phyloP scores from a whole-genome alignment of 1,140 invertebrate genomes.

The Riptortus pedestris region DNA sequence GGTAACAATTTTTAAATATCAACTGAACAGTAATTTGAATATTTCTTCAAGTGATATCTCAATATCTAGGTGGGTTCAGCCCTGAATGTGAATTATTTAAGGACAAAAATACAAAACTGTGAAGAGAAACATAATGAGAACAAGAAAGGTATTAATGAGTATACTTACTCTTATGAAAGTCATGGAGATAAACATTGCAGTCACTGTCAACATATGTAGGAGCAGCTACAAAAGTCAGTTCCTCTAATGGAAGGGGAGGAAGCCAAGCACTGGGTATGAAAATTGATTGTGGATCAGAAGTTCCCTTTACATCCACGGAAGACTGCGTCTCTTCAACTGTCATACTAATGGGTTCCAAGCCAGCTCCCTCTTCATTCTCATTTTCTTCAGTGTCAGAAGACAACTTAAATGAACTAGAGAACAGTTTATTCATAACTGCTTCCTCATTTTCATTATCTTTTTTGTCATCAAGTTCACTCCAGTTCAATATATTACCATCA shows the following conservation, averaged over 20 bases:
- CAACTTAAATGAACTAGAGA: neutral
- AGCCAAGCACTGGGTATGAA: conserved; percentile 35
- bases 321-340: neutral
- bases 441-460: neutral
- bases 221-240: conserved; percentile 39
- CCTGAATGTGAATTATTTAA: too few relatives aligned
- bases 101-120: too few relatives aligned
- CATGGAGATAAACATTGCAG: conserved; percentile 44
- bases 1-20: too few relatives aligned
- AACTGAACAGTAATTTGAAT: too few relatives aligned
- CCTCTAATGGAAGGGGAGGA: conserved; percentile 32
- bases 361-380: too few relatives aligned
- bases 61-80: too few relatives aligned
- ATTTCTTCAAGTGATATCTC: too few relatives aligned
- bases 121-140: too few relatives aligned
- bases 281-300: neutral
- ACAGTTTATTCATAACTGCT: neutral
- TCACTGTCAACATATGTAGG: conserved; percentile 48
- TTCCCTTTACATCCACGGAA: neutral
- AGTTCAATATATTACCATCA: conserved; percentile 16
- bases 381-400: neutral
- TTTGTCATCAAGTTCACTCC: neutral
- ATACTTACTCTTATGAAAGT: conserved; percentile 26
- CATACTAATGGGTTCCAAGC: too few relatives aligned
- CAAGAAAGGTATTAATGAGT: too few relatives aligned